These are phyloP conservation scores for Oryzias melastigma DNA, from an alignment of 2,113 vertebrate species.

Conservation along the genomic window DNA sequence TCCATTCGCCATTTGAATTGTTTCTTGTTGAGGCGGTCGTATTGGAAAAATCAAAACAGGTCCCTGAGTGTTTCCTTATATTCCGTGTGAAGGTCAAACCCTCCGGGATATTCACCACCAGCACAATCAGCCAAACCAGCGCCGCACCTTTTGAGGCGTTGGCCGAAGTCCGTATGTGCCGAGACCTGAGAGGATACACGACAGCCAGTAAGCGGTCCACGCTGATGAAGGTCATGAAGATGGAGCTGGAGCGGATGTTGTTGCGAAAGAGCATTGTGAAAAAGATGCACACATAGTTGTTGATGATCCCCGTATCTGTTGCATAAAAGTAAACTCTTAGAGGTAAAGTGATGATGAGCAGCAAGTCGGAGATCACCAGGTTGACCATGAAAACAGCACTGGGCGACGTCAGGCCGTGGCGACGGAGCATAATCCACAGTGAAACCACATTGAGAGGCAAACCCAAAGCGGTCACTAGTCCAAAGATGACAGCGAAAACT, in stretches of 20 bases:
- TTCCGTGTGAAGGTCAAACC: accelerated
- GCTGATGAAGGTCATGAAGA: conserved; percentile 74
- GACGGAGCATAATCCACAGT: conserved; percentile 57
- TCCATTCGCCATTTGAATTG: too few relatives aligned
- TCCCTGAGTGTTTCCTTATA: accelerated
- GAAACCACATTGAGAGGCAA: conserved; percentile 62
- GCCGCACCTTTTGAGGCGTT: conserved; percentile 39
- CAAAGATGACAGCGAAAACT: conserved; percentile 39
- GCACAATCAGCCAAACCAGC: conserved; percentile 44
- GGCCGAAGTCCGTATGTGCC: conserved; percentile 33
- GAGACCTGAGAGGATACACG: conserved; percentile 65
- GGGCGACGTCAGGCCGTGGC: conserved; percentile 42
- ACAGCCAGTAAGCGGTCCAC: conserved; percentile 69
- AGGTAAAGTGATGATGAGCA: conserved; percentile 60
- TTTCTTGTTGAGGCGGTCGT: too few relatives aligned
- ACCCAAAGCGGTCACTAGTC: conserved; percentile 41
- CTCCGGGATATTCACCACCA: conserved; percentile 44
- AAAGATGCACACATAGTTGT: conserved; percentile 24
- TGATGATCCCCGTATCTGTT: conserved; percentile 35
- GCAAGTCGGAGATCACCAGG: conserved; percentile 62
- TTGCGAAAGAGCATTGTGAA: conserved; percentile 56
- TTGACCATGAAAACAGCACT: conserved; percentile 62
- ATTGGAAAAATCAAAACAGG: conserved; percentile 41
- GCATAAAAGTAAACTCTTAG: conserved; percentile 58
- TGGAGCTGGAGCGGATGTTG: conserved; percentile 63